A percentile compares a stretch with the other conserved stretches of the same genome.
phyloP scores from a whole-genome alignment of 92 coral and sea anemone genomes.

The Nematostella vectensis region DNA sequence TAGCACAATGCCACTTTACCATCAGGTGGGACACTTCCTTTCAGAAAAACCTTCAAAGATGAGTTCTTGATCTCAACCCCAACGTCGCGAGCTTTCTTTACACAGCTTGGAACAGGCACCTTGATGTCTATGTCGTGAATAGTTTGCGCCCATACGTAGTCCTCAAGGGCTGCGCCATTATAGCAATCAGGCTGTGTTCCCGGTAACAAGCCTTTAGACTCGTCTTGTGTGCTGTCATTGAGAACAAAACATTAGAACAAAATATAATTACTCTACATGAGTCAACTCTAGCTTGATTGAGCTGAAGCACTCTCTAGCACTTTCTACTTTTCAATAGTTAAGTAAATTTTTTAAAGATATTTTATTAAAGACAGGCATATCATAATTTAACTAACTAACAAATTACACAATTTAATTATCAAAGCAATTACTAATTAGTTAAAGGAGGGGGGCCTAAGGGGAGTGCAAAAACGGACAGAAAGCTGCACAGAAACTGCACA shows the following conservation, averaged over 20 bases:
- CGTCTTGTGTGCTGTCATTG: constrained; percentile 21
- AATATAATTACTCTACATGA: background rate
- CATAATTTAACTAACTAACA: too few species aligned
- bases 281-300: too few species aligned
- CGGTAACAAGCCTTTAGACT: constrained; percentile 50
- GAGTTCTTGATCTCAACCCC: constrained; percentile 73
- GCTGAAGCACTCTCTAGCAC: too few species aligned
- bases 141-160: constrained; percentile 90
- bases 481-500: too few species aligned
- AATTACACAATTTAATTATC: too few species aligned
- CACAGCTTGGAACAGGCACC: constrained; percentile 67
- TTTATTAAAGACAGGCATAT: too few species aligned
- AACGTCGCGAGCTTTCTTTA: constrained; percentile 77
- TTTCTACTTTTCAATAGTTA: too few species aligned
- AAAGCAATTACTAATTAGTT: too few species aligned
- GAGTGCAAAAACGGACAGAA: too few species aligned
- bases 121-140: constrained; percentile 78
- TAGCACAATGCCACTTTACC: too few species aligned
- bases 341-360: too few species aligned
- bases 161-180: constrained; percentile 88
- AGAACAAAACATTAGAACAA: background rate
- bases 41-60: constrained; percentile 67
- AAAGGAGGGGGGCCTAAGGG: too few species aligned
- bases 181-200: constrained; percentile 82
- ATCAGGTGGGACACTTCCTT: constrained; percentile 50